A percentile compares a stretch with the other conserved stretches of the same genome.
These are phyloP conservation scores for Lapara coniferarum DNA, from an alignment of 2,888 invertebrate genomes.

Conservation along the genomic window DNA sequence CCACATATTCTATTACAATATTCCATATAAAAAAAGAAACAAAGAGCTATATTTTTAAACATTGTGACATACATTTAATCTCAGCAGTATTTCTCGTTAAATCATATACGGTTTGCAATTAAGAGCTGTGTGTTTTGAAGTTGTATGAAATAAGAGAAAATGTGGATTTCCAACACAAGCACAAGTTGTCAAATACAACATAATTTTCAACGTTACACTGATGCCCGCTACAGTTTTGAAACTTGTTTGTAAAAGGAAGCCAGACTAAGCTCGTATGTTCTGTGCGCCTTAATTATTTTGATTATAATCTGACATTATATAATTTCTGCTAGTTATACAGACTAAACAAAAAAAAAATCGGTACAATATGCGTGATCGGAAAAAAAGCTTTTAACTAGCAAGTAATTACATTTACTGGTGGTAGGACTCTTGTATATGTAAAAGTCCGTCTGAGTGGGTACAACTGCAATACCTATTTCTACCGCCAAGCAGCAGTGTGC, in stretches of 20 bases:
- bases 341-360: too few species aligned
- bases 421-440: too few species aligned
- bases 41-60: neutral
- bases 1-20: neutral
- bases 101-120: slow-evolving; percentile 19
- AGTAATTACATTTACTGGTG: too few species aligned
- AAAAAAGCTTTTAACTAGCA: too few species aligned
- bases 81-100: slow-evolving; percentile 9
- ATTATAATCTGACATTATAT: neutral
- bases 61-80: neutral
- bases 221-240: slow-evolving; percentile 9
- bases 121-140: slow-evolving; percentile 17
- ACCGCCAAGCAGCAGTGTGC: too few species aligned
- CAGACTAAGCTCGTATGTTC: neutral
- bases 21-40: neutral
- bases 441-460: too few species aligned
- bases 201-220: slow-evolving; percentile 16
- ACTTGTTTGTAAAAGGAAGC: slow-evolving; percentile 14
- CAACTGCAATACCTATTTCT: too few species aligned
- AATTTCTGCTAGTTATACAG: too few species aligned
- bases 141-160: slow-evolving; percentile 17
- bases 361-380: too few species aligned
- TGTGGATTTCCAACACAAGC: slow-evolving; percentile 15
- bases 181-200: slow-evolving; percentile 22
- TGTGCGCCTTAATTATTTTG: neutral